A percentile compares a stretch with the other conserved stretches of the same genome.
These are phyloP conservation scores for Hecatera dysodea DNA, from an alignment of 2,888 invertebrate species.

Conservation along the genomic window DNA sequence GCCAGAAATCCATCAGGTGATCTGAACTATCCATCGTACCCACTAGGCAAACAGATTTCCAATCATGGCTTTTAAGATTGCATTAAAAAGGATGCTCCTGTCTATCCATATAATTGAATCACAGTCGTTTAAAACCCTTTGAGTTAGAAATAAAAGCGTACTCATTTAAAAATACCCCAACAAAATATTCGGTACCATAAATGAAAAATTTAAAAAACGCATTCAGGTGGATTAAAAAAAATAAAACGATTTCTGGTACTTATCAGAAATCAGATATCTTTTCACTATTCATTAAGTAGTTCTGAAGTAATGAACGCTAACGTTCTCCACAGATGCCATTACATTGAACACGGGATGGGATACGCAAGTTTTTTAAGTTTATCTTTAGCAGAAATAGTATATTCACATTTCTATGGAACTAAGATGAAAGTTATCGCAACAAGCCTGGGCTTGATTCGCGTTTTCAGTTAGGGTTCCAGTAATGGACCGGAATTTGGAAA, in stretches of 20 bases:
- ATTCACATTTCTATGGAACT: slow-evolving; percentile 21
- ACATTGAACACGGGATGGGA: neutral
- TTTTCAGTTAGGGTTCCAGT: slow-evolving; percentile 29
- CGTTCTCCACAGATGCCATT: slow-evolving; percentile 2
- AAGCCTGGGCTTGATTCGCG: neutral
- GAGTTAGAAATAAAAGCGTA: slow-evolving; percentile 7
- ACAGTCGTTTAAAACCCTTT: neutral
- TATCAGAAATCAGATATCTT: neutral
- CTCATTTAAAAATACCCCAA: neutral
- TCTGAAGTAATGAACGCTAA: neutral
- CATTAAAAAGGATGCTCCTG: neutral
- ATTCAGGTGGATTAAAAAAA: neutral
- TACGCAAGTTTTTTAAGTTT: slow-evolving; percentile 18
- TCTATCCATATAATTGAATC: neutral
- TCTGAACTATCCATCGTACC: neutral
- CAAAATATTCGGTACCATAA: neutral
- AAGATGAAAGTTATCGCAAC: slow-evolving; percentile 12
- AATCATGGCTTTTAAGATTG: neutral
- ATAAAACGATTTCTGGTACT: neutral
- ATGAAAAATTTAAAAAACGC: neutral
- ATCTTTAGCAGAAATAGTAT: neutral
- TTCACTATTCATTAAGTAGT: slow-evolving; percentile 9
- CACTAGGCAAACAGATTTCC: neutral
- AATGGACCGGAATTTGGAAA: slow-evolving; percentile 16
- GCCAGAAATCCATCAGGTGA: neutral